phyloP scores from a whole-genome alignment of 2,888 invertebrate species.

The Xylophagus ater region DNA sequence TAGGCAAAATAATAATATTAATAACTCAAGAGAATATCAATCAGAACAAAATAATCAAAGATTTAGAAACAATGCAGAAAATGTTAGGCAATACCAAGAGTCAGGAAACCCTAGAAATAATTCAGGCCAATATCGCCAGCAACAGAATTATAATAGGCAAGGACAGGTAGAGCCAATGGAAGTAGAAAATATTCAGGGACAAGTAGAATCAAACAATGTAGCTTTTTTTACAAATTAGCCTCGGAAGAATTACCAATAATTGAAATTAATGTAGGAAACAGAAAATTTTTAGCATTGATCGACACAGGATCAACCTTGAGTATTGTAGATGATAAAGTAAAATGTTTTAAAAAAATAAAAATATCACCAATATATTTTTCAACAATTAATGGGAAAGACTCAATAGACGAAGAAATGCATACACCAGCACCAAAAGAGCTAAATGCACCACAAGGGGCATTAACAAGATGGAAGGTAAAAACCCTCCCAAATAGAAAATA shows the following conservation, averaged over 20 bases:
- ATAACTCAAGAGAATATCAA: background rate
- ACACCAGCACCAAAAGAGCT: background rate
- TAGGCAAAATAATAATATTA: background rate
- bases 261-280: background rate
- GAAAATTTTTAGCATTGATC: too few relatives aligned
- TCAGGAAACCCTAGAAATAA: too few relatives aligned
- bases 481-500: conserved; percentile 6
- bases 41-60: background rate
- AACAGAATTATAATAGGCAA: too few relatives aligned
- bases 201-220: too few relatives aligned
- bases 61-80: background rate
- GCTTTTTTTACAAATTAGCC: conserved; percentile 6
- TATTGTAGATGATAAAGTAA: background rate
- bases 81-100: too few relatives aligned
- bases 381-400: background rate
- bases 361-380: background rate
- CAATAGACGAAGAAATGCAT: background rate
- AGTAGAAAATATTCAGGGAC: background rate
- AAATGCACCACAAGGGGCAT: background rate
- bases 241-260: conserved; percentile 9
- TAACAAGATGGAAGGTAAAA: conserved; percentile 10
- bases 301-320: background rate
- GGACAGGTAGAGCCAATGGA: background rate
- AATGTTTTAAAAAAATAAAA: background rate
- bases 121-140: too few relatives aligned